Evolutionary conservation across 2,888 invertebrate genomes (phyloP), one percentile per base, ranked within the genome.

Genomic region (Caenorhabditis sp.): DNA sequence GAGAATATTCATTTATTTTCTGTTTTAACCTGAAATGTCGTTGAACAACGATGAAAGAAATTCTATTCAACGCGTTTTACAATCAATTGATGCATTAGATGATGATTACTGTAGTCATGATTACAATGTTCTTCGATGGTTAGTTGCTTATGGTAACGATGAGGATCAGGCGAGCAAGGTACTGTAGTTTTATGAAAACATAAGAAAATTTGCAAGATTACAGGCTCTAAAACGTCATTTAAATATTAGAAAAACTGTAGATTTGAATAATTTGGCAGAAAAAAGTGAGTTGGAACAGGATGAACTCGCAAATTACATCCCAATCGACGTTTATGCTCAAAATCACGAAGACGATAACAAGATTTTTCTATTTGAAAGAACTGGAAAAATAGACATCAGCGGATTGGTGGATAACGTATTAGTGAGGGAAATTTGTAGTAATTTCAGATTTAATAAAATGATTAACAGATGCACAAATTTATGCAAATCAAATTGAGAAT

Each of bases 401-500:
- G 79, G 80, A 54, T 73, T 86, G 54, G 82, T 86, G 36, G 72
- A 72, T 36, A 72, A 72, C 58, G 65, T 72, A 54, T 37, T 68
- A 65, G 73, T 73, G 31, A 50, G 62, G 49, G 8, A 26, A 5
- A 12, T 26, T 55, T 55, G 5, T 36, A 12, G 12, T 36, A 12
- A 36, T n/a, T n/a, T n/a, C n/a, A 36, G 12, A 36, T 36, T 55
- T 24, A 24, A 26, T 1, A 5, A 37, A 58, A 8, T 36, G 36
- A 17, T 60, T 43, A 79, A 58, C 69, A 85, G 69, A 71, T 81
- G 37, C 77, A 78, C 54, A 67, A 81, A 26, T 86, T 86, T 66
- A 84, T 86, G 83, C 64, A 82, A 65, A 77, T 77, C 61, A 81
- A 85, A 24, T 83, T 86, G 62, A 83, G 83, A n/a, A 74, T 83